Evolutionary conservation across 2,797 vertebrate species (phyloP).

Genomic region (Myotis findleyi): DNA sequence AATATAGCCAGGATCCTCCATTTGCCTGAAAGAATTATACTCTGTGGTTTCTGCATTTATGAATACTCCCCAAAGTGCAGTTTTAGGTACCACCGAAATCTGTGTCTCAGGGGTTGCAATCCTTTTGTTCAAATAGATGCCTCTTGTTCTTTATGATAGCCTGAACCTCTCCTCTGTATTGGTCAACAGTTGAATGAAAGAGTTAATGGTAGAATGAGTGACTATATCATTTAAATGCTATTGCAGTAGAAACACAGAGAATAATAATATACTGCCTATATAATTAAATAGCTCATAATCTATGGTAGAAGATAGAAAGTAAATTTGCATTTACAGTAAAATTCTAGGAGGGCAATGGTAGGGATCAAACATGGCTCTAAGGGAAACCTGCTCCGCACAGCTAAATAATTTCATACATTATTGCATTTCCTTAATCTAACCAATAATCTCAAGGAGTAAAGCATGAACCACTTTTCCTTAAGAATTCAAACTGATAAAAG

Average conservation of each 20-base stretch:
- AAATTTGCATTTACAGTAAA: neutral
- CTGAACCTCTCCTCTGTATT: neutral
- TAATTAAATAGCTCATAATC: neutral
- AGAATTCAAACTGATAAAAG: neutral
- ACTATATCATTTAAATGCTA: neutral
- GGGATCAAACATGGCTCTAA: neutral
- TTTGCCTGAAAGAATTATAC: neutral
- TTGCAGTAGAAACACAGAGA: neutral
- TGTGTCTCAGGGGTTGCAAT: neutral
- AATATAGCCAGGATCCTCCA: neutral
- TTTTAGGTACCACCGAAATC: neutral
- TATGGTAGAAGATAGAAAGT: neutral
- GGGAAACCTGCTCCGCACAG: neutral
- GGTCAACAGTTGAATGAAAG: neutral
- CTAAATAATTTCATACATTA: neutral
- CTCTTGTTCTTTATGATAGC: neutral
- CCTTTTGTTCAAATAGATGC: neutral
- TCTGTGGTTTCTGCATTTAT: neutral
- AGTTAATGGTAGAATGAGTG: neutral
- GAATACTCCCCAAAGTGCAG: neutral
- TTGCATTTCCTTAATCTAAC: neutral
- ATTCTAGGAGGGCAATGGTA: neutral
- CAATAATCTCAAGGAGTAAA: neutral
- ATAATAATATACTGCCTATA: neutral
- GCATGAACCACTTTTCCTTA: neutral